Evolutionary conservation across 2,888 invertebrate genomes (phyloP).

Genomic region (Lacanobia oleracea): DNA sequence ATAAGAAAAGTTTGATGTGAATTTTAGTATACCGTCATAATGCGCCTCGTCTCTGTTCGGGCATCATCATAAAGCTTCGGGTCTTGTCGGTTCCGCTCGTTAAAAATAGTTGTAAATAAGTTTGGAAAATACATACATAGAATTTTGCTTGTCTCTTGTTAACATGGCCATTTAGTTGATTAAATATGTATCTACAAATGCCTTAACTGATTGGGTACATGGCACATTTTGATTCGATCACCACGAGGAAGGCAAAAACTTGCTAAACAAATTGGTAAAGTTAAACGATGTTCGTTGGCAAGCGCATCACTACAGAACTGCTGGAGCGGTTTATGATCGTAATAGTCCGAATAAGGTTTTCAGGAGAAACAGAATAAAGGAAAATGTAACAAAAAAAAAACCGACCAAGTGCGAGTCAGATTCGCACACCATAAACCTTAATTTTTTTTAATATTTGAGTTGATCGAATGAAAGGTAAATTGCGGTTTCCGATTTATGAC

Average conservation of each 20-base stretch:
- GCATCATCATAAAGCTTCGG: conserved; percentile 72
- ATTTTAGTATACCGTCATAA: conserved; percentile 62
- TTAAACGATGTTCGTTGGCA: neutral
- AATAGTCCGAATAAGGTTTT: neutral
- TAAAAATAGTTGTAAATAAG: conserved; percentile 74
- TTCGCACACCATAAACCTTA: too few species aligned
- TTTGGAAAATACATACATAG: conserved; percentile 68
- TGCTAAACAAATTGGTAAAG: neutral
- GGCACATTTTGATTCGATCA: conserved; percentile 12
- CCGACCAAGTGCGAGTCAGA: too few species aligned
- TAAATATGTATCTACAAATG: conserved; percentile 50
- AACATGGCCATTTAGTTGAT: conserved; percentile 58
- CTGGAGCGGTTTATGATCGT: too few species aligned
- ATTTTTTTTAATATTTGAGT: too few species aligned
- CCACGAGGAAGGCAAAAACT: neutral
- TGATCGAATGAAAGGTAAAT: too few species aligned
- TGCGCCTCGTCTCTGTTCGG: conserved; percentile 46
- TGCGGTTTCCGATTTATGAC: too few species aligned
- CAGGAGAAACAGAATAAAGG: neutral
- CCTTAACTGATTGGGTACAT: conserved; percentile 19
- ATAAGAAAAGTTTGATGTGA: conserved; percentile 61
- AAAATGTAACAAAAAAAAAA: too few species aligned
- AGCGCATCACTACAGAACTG: neutral
- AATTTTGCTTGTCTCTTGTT: conserved; percentile 39
- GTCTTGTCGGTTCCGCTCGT: conserved; percentile 76